A percentile compares a stretch with the other conserved stretches of the same genome.
Conservation (phyloP, 2,797 vertebrate genomes). For the Tarsius wallacei region DNA sequence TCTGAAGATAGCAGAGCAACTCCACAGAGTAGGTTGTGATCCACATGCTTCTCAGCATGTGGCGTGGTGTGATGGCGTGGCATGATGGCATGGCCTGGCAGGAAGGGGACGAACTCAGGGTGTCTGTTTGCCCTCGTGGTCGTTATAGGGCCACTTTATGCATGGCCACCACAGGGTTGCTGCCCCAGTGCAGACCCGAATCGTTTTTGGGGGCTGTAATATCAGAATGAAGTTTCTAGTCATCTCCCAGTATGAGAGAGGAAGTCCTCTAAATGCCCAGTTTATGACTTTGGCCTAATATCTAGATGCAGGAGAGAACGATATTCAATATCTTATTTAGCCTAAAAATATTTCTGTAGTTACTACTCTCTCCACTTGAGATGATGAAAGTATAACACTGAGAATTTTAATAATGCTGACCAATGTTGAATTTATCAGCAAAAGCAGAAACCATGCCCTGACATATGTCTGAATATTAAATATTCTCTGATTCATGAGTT, state of each 20-base stretch:
- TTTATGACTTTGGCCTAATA: background rate
- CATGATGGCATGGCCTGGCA: too few species aligned
- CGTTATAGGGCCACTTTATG: background rate
- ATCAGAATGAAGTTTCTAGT: background rate
- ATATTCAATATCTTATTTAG: background rate
- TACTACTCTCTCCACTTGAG: slow-evolving; percentile 28
- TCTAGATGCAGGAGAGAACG: background rate
- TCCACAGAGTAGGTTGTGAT: background rate
- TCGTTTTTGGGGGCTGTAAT: background rate
- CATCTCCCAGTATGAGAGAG: background rate
- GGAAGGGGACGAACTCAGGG: background rate
- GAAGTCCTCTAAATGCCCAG: background rate
- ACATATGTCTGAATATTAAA: background rate
- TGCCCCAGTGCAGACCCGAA: background rate
- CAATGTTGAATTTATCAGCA: background rate
- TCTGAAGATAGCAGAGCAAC: background rate
- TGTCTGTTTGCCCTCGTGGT: background rate
- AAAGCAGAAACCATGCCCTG: background rate
- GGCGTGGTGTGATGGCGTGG: too few species aligned
- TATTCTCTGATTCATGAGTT: slow-evolving; percentile 19
- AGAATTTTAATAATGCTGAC: slow-evolving; percentile 15
- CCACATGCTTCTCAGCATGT: background rate
- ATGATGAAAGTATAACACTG: background rate
- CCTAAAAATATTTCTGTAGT: background rate
- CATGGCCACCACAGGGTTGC: background rate